phyloP scores from a whole-genome alignment of 2,797 vertebrate species.

The Rhinophrynus dorsalis region DNA sequence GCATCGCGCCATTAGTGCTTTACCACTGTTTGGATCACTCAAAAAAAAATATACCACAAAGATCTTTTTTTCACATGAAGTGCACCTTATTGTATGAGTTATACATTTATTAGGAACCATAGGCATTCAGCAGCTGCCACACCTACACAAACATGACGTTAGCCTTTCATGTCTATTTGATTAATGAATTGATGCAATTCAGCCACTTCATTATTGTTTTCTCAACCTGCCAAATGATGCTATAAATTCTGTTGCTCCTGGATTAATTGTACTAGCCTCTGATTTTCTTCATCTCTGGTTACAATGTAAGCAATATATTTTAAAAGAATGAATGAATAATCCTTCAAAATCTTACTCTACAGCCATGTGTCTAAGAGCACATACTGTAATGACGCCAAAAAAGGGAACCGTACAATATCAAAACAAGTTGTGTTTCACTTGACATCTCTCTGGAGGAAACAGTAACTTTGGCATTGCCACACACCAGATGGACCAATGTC shows the following conservation, averaged over 20 bases:
- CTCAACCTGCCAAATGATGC: not conserved
- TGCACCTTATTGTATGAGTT: no score
- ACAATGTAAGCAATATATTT: slow-evolving; percentile 3
- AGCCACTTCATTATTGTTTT: not conserved
- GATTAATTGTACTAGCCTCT: slow-evolving; percentile 22
- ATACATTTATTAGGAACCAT: not conserved
- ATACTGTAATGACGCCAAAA: not conserved
- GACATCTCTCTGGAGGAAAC: not conserved
- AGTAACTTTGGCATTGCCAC: not conserved
- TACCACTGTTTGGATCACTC: no score
- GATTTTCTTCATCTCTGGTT: not conserved
- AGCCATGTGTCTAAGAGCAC: not conserved
- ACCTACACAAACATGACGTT: not conserved
- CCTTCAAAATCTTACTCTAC: not conserved
- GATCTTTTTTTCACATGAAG: no score
- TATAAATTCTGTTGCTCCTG: not conserved
- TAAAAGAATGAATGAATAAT: slow-evolving; percentile 6
- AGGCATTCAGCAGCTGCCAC: not conserved
- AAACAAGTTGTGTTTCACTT: not conserved
- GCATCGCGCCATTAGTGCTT: no score
- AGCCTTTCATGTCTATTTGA: not conserved
- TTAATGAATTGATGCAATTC: not conserved
- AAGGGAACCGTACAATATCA: not conserved
- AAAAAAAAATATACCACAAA: no score
- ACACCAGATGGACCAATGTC: not conserved